Evolutionary conservation across 2,888 invertebrate genomes (phyloP).

Genomic region (Lycophotia porphyrea): DNA sequence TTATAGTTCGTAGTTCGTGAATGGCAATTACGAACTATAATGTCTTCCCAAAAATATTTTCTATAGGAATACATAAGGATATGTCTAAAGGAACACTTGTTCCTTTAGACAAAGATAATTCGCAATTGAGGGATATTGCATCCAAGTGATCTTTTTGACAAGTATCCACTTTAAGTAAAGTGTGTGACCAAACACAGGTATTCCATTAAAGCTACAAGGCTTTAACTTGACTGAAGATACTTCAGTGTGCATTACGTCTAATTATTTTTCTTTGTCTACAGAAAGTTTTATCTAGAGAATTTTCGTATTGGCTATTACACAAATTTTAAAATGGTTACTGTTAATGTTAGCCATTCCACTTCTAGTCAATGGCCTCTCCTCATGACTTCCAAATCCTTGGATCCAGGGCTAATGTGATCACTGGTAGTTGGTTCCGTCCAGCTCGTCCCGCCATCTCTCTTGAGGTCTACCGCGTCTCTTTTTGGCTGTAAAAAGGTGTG

Average conservation of each 20-base stretch:
- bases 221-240: conserved; percentile 2
- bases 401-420: too few relatives aligned
- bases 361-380: too few relatives aligned
- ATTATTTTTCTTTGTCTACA: neutral
- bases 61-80: too few relatives aligned
- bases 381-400: too few relatives aligned
- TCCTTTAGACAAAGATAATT: neutral
- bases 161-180: neutral
- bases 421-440: too few relatives aligned
- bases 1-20: neutral
- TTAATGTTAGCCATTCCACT: too few relatives aligned
- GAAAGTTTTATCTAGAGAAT: neutral
- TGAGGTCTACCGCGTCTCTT: too few relatives aligned
- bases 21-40: too few relatives aligned
- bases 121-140: neutral
- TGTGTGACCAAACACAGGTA: neutral
- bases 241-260: neutral
- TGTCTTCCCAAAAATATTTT: too few relatives aligned
- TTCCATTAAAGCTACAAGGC: conserved; percentile 31
- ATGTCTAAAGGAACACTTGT: too few relatives aligned
- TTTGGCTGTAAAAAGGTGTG: too few relatives aligned
- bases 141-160: neutral
- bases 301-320: neutral
- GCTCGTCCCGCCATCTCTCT: too few relatives aligned
- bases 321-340: neutral